These are phyloP conservation scores for Augiades crinisus DNA, from an alignment of 2,888 invertebrate species.

Conservation along the genomic window DNA sequence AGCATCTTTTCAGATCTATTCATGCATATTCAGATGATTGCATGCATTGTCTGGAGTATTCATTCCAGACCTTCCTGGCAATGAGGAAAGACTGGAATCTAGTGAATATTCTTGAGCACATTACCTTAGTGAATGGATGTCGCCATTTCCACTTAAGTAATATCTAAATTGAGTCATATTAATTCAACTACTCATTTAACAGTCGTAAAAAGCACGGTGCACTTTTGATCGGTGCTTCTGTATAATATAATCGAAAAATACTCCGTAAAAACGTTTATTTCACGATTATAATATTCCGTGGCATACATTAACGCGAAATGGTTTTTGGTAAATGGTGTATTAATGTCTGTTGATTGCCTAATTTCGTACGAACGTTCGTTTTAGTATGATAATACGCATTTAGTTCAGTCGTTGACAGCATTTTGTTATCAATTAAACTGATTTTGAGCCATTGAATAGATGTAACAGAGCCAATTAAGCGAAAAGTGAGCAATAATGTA, in stretches of 20 bases:
- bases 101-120: no score
- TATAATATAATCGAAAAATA: neutral
- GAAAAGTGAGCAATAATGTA: slow-evolving; percentile 8
- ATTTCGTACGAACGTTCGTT: slow-evolving; percentile 10
- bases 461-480: slow-evolving; percentile 14
- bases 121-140: no score
- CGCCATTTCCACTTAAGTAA: no score
- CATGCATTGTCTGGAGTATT: no score
- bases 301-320: slow-evolving; percentile 8
- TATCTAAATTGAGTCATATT: slow-evolving; percentile 2
- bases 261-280: slow-evolving; percentile 10
- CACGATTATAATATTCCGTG: slow-evolving; percentile 4
- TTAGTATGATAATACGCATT: slow-evolving; percentile 17
- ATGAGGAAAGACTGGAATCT: no score
- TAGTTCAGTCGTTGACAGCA: slow-evolving; percentile 9
- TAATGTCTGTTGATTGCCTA: slow-evolving; percentile 20
- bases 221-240: neutral
- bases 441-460: slow-evolving; percentile 9
- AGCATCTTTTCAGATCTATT: no score
- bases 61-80: no score
- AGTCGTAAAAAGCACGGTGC: slow-evolving; percentile 1
- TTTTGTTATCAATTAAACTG: slow-evolving; percentile 15
- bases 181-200: slow-evolving; percentile 4
- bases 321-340: slow-evolving; percentile 19
- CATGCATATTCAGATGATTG: no score